Conservation (phyloP, 2,113 vertebrate genomes). For the Mesitornis unicolor region DNA sequence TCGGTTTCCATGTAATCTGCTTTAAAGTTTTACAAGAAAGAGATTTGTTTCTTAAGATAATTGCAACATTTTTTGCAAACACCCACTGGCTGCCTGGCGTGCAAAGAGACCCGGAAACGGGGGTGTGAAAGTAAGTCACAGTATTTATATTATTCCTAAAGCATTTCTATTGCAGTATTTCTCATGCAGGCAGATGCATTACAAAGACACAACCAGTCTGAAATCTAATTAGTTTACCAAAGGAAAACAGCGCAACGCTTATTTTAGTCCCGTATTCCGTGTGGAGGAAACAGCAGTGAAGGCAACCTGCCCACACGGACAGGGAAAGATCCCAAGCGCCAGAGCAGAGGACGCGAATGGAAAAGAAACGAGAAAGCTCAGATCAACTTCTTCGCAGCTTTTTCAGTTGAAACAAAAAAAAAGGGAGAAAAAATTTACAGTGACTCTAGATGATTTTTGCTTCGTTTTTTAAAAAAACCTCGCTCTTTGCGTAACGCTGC, state of each 20-base stretch:
- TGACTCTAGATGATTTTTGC: not conserved
- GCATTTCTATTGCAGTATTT: not conserved
- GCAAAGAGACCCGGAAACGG: not conserved
- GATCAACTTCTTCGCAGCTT: not conserved
- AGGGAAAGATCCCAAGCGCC: not conserved
- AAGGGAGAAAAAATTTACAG: too few relatives aligned
- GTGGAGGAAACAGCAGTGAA: rapidly evolving
- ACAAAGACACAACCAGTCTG: not conserved
- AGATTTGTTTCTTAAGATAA: not conserved
- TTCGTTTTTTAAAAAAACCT: not conserved
- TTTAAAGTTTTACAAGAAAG: not conserved
- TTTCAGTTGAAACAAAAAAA: too few relatives aligned
- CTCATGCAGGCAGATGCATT: rapidly evolving
- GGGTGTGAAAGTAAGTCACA: not conserved
- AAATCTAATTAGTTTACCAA: not conserved
- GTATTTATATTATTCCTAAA: not conserved
- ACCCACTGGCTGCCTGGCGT: not conserved
- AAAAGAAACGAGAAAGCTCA: not conserved
- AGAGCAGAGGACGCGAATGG: not conserved
- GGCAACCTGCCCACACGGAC: not conserved
- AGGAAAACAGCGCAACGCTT: not conserved
- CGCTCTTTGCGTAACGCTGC: too few relatives aligned
- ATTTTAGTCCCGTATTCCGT: not conserved
- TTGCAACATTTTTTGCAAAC: not conserved
- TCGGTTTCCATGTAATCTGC: rapidly evolving